These are phyloP conservation scores for Nycticorax nycticorax DNA, from an alignment of 2,113 vertebrate species.

Conservation along the genomic window DNA sequence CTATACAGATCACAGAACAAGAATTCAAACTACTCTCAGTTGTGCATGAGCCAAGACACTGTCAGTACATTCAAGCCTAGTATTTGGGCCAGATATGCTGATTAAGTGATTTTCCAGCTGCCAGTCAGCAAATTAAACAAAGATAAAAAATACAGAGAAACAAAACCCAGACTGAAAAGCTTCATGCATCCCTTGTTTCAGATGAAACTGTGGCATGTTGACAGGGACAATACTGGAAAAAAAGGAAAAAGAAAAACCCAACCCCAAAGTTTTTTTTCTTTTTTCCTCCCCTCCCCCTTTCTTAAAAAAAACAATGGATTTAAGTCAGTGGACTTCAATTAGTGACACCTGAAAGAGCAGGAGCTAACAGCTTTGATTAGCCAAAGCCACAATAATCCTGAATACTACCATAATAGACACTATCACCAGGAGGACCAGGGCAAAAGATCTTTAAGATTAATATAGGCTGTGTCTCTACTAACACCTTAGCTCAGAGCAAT, in stretches of 20 bases:
- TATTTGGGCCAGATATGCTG: conserved; percentile 42
- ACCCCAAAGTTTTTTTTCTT: neutral
- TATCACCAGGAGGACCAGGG: neutral
- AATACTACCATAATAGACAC: neutral
- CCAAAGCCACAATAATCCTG: neutral
- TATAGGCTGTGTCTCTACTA: neutral
- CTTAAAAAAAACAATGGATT: conserved; percentile 16
- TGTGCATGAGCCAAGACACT: conserved; percentile 12
- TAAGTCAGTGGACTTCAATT: neutral
- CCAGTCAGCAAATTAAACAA: conserved; percentile 59
- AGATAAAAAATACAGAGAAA: conserved; percentile 3
- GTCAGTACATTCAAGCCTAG: neutral
- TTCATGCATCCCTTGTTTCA: neutral
- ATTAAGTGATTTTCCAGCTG: conserved; percentile 42
- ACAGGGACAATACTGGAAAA: neutral
- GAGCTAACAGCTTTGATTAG: neutral
- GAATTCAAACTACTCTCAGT: conserved; percentile 8
- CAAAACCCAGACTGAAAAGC: neutral
- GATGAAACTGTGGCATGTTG: neutral
- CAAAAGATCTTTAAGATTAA: neutral
- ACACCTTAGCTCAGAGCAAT: neutral
- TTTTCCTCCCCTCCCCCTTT: neutral
- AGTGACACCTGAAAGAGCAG: neutral
- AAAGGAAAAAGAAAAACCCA: neutral
- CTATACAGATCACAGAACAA: neutral